Base-by-base conservation (phyloP, 2,113 vertebrate genomes). In the Leptodactylus fuscus region DNA sequence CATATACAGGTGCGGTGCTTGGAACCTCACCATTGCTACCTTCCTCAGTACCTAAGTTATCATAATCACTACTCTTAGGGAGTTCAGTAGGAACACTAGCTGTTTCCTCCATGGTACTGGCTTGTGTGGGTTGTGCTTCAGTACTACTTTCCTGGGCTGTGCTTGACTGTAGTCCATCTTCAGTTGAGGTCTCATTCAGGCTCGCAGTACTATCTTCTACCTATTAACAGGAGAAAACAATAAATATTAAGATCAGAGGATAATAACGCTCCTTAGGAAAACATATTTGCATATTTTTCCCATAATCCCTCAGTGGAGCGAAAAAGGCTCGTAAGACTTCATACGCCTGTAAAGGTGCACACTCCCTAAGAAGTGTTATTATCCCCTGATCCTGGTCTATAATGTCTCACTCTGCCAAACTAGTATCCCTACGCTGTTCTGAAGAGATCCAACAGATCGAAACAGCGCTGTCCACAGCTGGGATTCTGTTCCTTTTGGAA, bases 11-110 rank as follows among this genome's bases (percentile, higher is more conserved):
- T 0, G n/a, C 51, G 16, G 84, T 27, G 0, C 69, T 89, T 41
- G 87, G 87, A 0, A 82, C 87, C n/a, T 85, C 1, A 82, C 92
- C 91, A 27, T 92, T 91, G 24, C 91, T 90, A 34, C 84, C 86
- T 10, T 91, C 89, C 55, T 86, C 84, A 86, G 9, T 81, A 29
- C 65, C 84, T 46, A 71, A 6, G 62, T 70, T 60, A 58, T 86
- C 84, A 73, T 81, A 53, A n/a, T 80, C 77, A 73, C 11, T 71
- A 36, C 38, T 60, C 8, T n/a, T 58, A 60, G 84, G 77, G 36
- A 49, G 36, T 3, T 36, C 76, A 44, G 75, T 80, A 22, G 65
- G 41, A n/a, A 24, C 27, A 32, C 9, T 12, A 49, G 32, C 29
- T 12, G 32, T 67, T 46, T 46, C 55, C n/a, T 69, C 46, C 53